These are phyloP conservation scores for Hormiphora californensis DNA, from an alignment of 37 sponge, comb jelly and placozoan species.

Conservation along the genomic window DNA sequence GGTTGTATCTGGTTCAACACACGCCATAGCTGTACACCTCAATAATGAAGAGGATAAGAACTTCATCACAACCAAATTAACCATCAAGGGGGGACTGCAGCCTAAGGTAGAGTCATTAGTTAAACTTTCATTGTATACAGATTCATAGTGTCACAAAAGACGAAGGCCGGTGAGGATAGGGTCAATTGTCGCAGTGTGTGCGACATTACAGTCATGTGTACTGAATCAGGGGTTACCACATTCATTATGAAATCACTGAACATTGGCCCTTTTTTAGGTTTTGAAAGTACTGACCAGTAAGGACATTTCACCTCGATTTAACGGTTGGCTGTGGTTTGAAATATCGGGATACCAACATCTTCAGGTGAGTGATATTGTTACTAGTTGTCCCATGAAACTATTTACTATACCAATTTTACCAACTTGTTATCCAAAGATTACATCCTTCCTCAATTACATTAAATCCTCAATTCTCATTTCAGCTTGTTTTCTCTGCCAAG, in stretches of 20 bases:
- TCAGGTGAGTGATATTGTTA: background rate
- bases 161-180: too few relatives aligned
- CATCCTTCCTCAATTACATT: background rate
- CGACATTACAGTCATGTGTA: too few relatives aligned
- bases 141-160: too few relatives aligned
- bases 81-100: background rate
- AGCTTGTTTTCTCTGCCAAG: constrained; percentile 43
- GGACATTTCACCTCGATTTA: background rate
- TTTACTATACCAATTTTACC: background rate
- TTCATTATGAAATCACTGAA: too few relatives aligned
- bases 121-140: too few relatives aligned
- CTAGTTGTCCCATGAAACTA: background rate
- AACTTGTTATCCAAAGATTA: background rate
- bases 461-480: background rate
- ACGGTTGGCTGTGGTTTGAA: constrained; percentile 40
- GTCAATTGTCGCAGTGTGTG: too few relatives aligned
- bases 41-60: constrained; percentile 24
- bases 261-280: too few relatives aligned
- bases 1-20: background rate
- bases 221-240: too few relatives aligned
- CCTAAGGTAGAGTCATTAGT: too few relatives aligned
- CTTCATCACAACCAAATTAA: constrained; percentile 34
- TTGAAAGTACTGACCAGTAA: background rate
- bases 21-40: constrained; percentile 26
- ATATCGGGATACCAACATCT: constrained; percentile 16